These are phyloP conservation scores for Anseranas semipalmata DNA, from an alignment of 2,113 vertebrate genomes.

Conservation along the genomic window DNA sequence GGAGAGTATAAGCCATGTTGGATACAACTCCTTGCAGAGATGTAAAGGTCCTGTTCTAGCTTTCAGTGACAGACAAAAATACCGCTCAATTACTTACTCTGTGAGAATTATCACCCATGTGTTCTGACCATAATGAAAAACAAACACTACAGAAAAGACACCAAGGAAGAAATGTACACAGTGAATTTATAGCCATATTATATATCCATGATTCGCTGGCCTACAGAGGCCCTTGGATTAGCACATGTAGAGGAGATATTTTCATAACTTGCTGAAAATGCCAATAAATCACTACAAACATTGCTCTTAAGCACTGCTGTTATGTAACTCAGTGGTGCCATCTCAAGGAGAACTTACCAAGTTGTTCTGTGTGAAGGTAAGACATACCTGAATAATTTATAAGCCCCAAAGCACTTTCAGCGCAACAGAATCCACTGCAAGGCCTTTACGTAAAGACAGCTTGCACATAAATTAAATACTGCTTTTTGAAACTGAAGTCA, in stretches of 20 bases:
- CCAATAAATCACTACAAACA: not conserved
- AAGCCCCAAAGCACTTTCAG: not conserved
- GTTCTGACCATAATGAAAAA: not conserved
- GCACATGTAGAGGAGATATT: not conserved
- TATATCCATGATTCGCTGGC: fast-evolving
- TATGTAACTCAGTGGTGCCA: not conserved
- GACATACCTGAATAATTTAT: not conserved
- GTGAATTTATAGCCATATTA: not conserved
- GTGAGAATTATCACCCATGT: not conserved
- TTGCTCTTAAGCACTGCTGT: not conserved
- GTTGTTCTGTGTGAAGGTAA: not conserved
- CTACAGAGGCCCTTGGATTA: not conserved
- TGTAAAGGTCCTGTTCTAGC: not conserved
- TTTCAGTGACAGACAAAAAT: not conserved
- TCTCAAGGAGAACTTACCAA: not conserved
- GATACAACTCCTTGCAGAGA: not conserved
- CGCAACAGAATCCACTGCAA: not conserved
- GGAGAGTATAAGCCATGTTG: not conserved
- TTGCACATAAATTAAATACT: not conserved
- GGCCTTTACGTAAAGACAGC: not conserved
- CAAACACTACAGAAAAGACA: not conserved
- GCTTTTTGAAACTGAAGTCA: not conserved
- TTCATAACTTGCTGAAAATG: not conserved
- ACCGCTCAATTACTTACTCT: not conserved
- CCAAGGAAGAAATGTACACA: not conserved